phyloP scores from a whole-genome alignment of 2,888 invertebrate species.

The Torymus texanus region DNA sequence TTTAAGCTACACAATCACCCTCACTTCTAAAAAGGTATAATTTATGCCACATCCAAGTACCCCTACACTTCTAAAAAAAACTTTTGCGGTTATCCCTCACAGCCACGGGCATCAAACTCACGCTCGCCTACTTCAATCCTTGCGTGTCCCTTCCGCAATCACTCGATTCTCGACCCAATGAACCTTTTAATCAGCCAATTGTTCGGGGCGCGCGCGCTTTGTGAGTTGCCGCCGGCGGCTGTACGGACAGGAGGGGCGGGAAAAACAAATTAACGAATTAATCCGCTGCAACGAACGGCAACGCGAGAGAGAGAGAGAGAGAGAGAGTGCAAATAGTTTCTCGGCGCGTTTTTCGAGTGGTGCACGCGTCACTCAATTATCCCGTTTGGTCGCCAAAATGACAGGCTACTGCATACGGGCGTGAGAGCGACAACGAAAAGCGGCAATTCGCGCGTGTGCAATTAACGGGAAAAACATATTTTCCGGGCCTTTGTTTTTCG shows the following conservation, averaged over 20 bases:
- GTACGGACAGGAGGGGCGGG: background rate
- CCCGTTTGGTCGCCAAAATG: background rate
- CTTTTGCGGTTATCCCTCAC: too few species aligned
- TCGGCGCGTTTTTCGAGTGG: background rate
- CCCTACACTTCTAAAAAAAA: too few species aligned
- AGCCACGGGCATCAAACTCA: too few species aligned
- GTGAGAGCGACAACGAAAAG: too few species aligned
- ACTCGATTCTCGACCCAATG: conserved; percentile 10
- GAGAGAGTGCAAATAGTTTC: conserved; percentile 21
- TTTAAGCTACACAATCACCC: too few species aligned
- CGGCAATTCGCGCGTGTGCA: too few species aligned
- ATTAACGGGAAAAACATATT: too few species aligned
- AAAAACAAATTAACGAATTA: conserved; percentile 45
- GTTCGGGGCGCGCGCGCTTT: conserved; percentile 18
- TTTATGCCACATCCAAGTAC: too few species aligned
- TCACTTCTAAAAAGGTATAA: too few species aligned
- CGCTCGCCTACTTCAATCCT: too few species aligned
- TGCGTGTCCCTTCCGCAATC: background rate
- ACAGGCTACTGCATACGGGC: background rate
- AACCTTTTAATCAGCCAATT: conserved; percentile 45
- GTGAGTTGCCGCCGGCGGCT: too few species aligned
- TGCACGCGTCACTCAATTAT: conserved; percentile 12
- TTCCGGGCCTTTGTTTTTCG: too few species aligned
- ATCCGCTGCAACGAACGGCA: background rate
- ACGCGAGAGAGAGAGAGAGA: background rate